These are phyloP conservation scores for Orthosia gothica DNA, from an alignment of 2,888 invertebrate genomes.

Conservation along the genomic window DNA sequence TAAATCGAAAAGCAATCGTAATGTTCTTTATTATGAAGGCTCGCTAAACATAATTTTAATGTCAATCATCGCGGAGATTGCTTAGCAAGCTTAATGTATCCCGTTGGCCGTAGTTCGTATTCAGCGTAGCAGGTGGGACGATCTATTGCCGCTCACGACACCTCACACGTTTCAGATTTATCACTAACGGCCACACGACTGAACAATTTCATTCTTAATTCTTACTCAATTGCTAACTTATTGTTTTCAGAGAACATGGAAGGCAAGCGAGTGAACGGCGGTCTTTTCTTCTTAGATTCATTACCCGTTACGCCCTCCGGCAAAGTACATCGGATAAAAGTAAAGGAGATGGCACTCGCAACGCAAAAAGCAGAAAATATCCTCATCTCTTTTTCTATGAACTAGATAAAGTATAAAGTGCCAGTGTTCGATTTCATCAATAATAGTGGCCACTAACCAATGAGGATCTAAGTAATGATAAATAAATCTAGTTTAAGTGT, in stretches of 20 bases:
- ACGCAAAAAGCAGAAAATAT: constrained; percentile 67
- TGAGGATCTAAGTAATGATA: constrained; percentile 40
- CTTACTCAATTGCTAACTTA: constrained; percentile 51
- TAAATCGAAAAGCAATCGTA: too few relatives aligned
- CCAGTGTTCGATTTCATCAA: constrained; percentile 28
- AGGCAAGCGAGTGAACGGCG: constrained; percentile 72
- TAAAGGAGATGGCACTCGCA: constrained; percentile 70
- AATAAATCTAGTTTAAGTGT: constrained; percentile 29
- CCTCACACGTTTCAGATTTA: constrained; percentile 55
- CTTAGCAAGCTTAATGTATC: constrained; percentile 29
- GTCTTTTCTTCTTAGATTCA: constrained; percentile 74
- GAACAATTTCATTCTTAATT: constrained; percentile 42
- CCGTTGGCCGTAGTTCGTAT: constrained; percentile 15
- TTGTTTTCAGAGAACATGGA: constrained; percentile 71
- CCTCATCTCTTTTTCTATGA: constrained; percentile 42
- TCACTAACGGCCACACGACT: constrained; percentile 37
- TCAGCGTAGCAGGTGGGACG: constrained; percentile 40
- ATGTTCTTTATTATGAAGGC: neutral
- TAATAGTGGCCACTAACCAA: constrained; percentile 25
- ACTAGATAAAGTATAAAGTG: constrained; percentile 15
- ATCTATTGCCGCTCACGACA: constrained; percentile 39
- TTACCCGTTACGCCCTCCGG: constrained; percentile 75
- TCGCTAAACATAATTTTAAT: neutral
- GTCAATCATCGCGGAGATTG: constrained; percentile 42
- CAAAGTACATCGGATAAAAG: constrained; percentile 74